Evolutionary conservation across 2,888 invertebrate genomes (phyloP).

Genomic region (Marasmarcha lunaedactyla): DNA sequence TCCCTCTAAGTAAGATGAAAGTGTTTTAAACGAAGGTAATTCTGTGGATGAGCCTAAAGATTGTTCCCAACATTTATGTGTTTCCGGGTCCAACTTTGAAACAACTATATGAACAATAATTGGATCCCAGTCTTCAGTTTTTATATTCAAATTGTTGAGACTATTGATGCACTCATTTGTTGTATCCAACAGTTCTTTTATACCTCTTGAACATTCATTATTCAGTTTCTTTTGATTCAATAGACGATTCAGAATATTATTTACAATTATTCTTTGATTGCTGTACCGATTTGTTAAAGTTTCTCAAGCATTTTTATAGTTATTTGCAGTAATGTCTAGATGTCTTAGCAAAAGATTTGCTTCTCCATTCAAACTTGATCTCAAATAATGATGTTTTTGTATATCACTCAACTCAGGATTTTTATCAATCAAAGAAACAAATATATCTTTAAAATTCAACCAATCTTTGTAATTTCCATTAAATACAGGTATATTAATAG

Average conservation of each 20-base stretch:
- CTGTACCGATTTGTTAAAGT: slow-evolving; percentile 15
- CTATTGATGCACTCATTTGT: too few species aligned
- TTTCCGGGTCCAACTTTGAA: slow-evolving; percentile 15
- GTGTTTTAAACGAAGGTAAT: slow-evolving; percentile 5
- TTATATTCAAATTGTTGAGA: too few species aligned
- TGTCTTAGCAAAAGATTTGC: too few species aligned
- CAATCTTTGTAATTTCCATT: too few species aligned
- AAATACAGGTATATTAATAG: too few species aligned
- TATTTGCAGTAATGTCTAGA: slow-evolving; percentile 16
- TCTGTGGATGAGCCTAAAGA: slow-evolving; percentile 5
- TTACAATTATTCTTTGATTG: slow-evolving; percentile 16
- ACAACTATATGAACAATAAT: slow-evolving; percentile 13
- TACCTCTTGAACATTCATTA: too few species aligned
- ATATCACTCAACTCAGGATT: too few species aligned
- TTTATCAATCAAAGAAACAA: too few species aligned
- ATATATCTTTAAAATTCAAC: too few species aligned
- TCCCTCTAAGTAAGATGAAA: slow-evolving; percentile 5
- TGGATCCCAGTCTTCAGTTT: slow-evolving; percentile 15
- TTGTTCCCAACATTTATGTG: slow-evolving; percentile 16
- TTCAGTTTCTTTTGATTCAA: too few species aligned
- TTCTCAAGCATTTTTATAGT: slow-evolving; percentile 16
- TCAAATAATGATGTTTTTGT: too few species aligned
- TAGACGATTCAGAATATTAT: slow-evolving; percentile 16
- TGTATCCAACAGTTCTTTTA: slow-evolving; percentile 9
- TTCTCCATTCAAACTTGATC: too few species aligned